phyloP scores from a whole-genome alignment of 2,888 invertebrate genomes.

The Drosophila hamatofila region DNA sequence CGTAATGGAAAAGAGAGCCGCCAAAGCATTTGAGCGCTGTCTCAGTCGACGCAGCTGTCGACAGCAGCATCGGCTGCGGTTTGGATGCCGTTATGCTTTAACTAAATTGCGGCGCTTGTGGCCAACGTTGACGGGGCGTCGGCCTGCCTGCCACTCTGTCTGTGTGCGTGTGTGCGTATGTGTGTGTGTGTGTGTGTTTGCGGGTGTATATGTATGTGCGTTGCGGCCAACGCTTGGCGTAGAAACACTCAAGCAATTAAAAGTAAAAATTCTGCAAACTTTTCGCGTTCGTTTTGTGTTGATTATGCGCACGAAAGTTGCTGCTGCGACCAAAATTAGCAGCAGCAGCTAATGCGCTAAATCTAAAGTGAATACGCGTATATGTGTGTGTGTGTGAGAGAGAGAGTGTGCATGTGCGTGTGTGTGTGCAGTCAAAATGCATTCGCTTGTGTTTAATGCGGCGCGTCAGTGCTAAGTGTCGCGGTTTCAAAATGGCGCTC shows the following conservation, averaged over 20 bases:
- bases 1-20: slow-evolving; percentile 15
- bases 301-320: slow-evolving; percentile 71
- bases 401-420: slow-evolving; percentile 2
- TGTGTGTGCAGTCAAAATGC: slow-evolving; percentile 46
- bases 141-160: slow-evolving; percentile 21
- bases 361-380: slow-evolving; percentile 19
- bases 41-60: slow-evolving; percentile 30
- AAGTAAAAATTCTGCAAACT: slow-evolving; percentile 76
- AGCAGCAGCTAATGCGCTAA: slow-evolving; percentile 62
- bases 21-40: slow-evolving; percentile 52
- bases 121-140: slow-evolving; percentile 31
- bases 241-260: slow-evolving; percentile 81
- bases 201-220: slow-evolving; percentile 23
- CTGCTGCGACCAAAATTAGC: slow-evolving; percentile 66
- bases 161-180: neutral
- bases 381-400: neutral
- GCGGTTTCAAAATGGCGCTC: slow-evolving; percentile 73
- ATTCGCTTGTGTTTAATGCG: slow-evolving; percentile 70
- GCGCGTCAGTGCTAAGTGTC: slow-evolving; percentile 77
- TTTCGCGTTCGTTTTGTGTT: slow-evolving; percentile 78
- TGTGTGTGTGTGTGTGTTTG: slow-evolving; percentile 18
- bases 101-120: slow-evolving; percentile 78
- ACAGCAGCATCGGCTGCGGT: slow-evolving; percentile 59
- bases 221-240: slow-evolving; percentile 14
- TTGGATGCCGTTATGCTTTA: slow-evolving; percentile 74